Evolutionary conservation across 2,888 invertebrate species (phyloP), one percentile per base, ranked within the genome.

Genomic region (Cerastis rubricosa): DNA sequence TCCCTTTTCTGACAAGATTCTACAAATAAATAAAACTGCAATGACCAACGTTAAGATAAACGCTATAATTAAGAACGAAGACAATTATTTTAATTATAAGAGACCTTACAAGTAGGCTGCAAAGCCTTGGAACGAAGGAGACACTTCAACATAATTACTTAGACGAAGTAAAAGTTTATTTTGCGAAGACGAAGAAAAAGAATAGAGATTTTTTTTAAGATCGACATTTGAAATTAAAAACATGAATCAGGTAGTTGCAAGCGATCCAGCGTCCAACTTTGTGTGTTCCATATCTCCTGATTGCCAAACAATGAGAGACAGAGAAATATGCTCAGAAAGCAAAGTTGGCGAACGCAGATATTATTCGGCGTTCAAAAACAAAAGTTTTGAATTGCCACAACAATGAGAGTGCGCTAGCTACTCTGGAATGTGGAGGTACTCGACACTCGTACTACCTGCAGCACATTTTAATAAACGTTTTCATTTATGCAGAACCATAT

Each of bases 131-230:
- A 63, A 78, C 12, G 74, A 65, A 71, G 67, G 65, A 74, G 65
- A 76, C 65, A 68, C 70, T 81, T 71, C 35, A 64, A 54, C 49
- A 47, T 87, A 73, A 77, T 78, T 85, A 71, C 57, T 85, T 57
- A 68, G 63, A 61, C 2, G 11, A 74, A 71, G 69, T 71, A 40
- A 80, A 82, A 68, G 54, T 82, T 71, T 68, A 59, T 63, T 64
- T 54, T 45, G 51, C 25, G 29, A 61, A 85, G 45, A 7, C 51
- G 61, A 45, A 40, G 5, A 29, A 71, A 83, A 82, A 61, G 9
- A 59, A 85, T 64, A 57, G 29, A 69, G 29, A 74, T 69, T 68
- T 49, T 77, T 77, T 67, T 47, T 17, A 40, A 54, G 54, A 77
- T 57, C 57, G 51, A 57, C 43, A 25, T 68, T 83, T 74, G 0